These are phyloP conservation scores for Misgurnus anguillicaudatus DNA, from an alignment of 2,113 vertebrate species.

Conservation along the genomic window DNA sequence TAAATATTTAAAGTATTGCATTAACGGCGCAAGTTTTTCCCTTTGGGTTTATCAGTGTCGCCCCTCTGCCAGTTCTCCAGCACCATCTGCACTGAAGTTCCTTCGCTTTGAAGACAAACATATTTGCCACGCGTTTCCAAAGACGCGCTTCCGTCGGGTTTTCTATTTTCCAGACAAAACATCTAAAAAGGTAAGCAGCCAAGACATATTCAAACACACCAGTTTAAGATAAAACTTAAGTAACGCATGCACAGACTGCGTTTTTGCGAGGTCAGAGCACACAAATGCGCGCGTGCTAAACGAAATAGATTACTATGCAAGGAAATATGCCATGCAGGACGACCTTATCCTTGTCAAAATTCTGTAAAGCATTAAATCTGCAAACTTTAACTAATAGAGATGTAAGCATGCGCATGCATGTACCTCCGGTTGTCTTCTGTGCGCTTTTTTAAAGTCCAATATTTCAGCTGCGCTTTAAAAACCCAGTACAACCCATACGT, in stretches of 20 bases:
- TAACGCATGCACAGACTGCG: no score
- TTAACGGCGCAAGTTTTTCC: neutral
- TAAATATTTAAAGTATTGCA: neutral
- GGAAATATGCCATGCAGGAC: no score
- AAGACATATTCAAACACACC: neutral
- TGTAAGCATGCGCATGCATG: neutral
- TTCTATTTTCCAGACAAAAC: neutral
- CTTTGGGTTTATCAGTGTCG: neutral
- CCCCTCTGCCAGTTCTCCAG: rapidly evolving
- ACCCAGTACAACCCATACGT: neutral
- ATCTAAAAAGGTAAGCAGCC: neutral
- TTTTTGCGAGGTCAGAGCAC: no score
- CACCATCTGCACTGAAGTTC: neutral
- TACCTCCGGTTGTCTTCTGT: neutral
- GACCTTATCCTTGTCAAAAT: neutral
- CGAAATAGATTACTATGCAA: no score
- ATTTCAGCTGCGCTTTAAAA: neutral
- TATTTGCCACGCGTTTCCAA: rapidly evolving
- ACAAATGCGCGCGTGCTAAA: no score
- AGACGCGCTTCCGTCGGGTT: rapidly evolving
- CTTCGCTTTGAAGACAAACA: neutral
- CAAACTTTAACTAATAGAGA: neutral
- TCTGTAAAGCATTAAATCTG: neutral
- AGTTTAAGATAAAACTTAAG: no score
- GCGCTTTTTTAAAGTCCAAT: neutral